These are phyloP conservation scores for Entelurus aequoreus DNA, from an alignment of 2,113 vertebrate species.

Conservation along the genomic window DNA sequence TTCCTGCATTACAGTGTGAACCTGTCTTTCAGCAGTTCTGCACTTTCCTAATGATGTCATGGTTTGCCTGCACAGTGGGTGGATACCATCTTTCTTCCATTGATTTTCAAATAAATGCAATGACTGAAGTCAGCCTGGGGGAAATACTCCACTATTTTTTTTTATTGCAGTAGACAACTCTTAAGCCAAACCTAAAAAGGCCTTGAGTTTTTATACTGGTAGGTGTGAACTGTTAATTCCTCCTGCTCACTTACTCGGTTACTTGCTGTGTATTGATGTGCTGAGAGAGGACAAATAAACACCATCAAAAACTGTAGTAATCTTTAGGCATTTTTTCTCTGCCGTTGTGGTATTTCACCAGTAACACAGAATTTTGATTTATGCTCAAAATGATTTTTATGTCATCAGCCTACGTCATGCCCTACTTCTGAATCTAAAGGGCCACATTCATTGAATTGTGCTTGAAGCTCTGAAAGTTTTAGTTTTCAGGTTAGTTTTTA, in stretches of 20 bases:
- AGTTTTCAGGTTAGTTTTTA: neutral
- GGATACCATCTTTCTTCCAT: constrained; percentile 30
- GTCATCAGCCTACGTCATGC: constrained; percentile 16
- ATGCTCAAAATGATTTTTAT: constrained; percentile 22
- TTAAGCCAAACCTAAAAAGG: constrained; percentile 9
- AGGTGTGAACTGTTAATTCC: constrained; percentile 26
- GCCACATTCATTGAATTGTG: constrained; percentile 2
- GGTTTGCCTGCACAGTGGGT: constrained; percentile 25
- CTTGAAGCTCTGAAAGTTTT: neutral
- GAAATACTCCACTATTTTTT: constrained; percentile 26
- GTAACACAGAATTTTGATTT: constrained; percentile 25
- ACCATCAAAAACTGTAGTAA: constrained; percentile 17
- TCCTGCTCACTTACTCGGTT: constrained; percentile 7
- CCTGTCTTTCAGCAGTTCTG: constrained; percentile 19
- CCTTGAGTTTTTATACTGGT: constrained; percentile 11
- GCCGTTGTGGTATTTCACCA: constrained; percentile 28
- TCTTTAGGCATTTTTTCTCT: constrained; percentile 27
- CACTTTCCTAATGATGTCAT: constrained; percentile 18
- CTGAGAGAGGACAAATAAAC: constrained; percentile 39
- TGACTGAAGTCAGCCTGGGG: constrained; percentile 37
- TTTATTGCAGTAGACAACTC: constrained; percentile 20
- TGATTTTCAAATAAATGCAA: constrained; percentile 37
- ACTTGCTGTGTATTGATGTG: constrained; percentile 8
- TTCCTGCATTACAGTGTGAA: constrained; percentile 19
- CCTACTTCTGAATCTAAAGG: constrained; percentile 1